phyloP scores from a whole-genome alignment of 2,797 vertebrate species.

The Lates japonicus region DNA sequence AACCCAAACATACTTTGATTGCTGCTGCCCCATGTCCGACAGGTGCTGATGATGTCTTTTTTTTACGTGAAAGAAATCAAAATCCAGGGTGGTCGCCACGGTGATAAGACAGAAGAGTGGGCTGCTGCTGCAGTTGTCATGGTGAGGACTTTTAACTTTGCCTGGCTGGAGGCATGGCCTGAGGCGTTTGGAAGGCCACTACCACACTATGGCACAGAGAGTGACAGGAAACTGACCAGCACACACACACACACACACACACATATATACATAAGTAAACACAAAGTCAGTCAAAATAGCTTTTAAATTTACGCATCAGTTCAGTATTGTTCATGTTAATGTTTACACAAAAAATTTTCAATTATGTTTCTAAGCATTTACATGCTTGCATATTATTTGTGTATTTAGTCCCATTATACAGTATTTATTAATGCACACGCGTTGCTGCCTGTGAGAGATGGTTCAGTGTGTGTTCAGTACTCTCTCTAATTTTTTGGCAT shows the following conservation, averaged over 20 bases:
- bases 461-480: constrained; percentile 2
- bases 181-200: constrained; percentile 62
- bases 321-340: constrained; percentile 1
- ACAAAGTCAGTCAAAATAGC: neutral
- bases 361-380: constrained; percentile 1
- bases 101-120: constrained; percentile 51
- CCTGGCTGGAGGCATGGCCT: constrained; percentile 74
- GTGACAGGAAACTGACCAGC: constrained; percentile 57
- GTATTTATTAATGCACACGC: neutral
- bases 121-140: constrained; percentile 66
- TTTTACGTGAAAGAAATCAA: constrained; percentile 36
- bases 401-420: constrained; percentile 4
- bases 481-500: neutral
- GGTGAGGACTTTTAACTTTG: constrained; percentile 70
- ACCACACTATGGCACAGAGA: constrained; percentile 47
- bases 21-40: neutral
- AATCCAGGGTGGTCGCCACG: constrained; percentile 42
- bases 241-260: constrained; percentile 22
- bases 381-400: constrained; percentile 23
- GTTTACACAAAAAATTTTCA: neutral
- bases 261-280: constrained; percentile 9
- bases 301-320: neutral
- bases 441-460: neutral
- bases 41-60: constrained; percentile 42
- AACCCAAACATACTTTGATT: constrained; percentile 20